Base-by-base conservation (phyloP, 2,797 vertebrate genomes). In the Eutrigla gurnardus region DNA sequence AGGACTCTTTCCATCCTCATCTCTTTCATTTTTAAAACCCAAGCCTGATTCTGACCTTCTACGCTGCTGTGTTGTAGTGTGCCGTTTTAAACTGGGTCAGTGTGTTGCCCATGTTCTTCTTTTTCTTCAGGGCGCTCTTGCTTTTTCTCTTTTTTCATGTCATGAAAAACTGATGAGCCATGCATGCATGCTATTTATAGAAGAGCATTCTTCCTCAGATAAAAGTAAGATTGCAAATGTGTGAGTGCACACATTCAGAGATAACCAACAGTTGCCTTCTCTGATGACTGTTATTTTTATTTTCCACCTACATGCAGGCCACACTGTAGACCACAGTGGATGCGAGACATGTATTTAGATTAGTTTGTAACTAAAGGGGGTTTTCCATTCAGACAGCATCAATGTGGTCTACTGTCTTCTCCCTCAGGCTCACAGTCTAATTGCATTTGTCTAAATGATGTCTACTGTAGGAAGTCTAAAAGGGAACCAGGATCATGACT, bases 151-250 rank as follows among this genome's bases (percentile, higher is more conserved):
- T 74, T 76, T 62, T 81, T 68, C 52, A 73, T 81, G 57, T 80
- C 72, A 88, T 91, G 67, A 89, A 91, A 89, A 87, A 87, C 80
- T 90, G 82, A 93, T 90, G 83, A 90, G 87, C 85, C 64, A 76
- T 53, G 65, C 79, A 80, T 8, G 36, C 5, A 13, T 55, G 62
- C 76, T 89, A 89, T 91, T 87, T 91, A 87, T 90, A 82, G 88
- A 25, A 76, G 54, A 18, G 45, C 42, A 4, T 78, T 74, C 59
- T 68, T 77, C 40, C 33, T 64, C 57, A 17, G 72, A 83, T 84
- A 74, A 82, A 78, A 85, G 78, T 54, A 35, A 33, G 33, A 59
- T 68, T 86, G 5, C 61, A 43, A 17, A 53, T 76, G 58, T 73
- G 50, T n/a, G 10, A 49, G 59, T 46, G 37, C 25, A 4, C 49